A percentile compares a stretch with the other conserved stretches of the same genome.
Evolutionary conservation across 2,888 invertebrate species (phyloP).

Genomic region (Drosophila longiperda): DNA sequence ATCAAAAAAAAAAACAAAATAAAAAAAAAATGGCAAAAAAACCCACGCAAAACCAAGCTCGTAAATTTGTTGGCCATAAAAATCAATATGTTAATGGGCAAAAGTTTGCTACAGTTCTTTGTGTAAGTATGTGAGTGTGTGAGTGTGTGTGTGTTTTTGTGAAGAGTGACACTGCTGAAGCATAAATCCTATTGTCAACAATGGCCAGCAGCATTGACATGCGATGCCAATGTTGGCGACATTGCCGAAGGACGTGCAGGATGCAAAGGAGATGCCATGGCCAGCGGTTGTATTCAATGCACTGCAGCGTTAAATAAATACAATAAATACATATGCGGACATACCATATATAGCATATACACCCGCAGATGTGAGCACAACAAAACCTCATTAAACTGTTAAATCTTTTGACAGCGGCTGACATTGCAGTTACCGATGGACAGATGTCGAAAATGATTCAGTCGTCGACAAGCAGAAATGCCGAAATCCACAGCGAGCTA

Average conservation of each 20-base stretch:
- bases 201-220: conserved; percentile 78
- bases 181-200: conserved; percentile 78
- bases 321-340: conserved; percentile 72
- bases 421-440: conserved; percentile 39
- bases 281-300: conserved; percentile 59
- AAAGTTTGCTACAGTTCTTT: conserved; percentile 62
- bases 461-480: conserved; percentile 4
- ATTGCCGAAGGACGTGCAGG: conserved; percentile 30
- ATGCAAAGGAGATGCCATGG: conserved; percentile 11
- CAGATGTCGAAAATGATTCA: conserved; percentile 36
- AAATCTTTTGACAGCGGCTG: conserved; percentile 73
- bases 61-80: conserved; percentile 78
- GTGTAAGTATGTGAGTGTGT: conserved; percentile 28
- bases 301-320: conserved; percentile 74
- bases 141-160: conserved; percentile 24
- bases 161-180: conserved; percentile 70
- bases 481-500: neutral
- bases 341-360: conserved; percentile 30
- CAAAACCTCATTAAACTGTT: conserved; percentile 80
- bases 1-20: conserved; percentile 9
- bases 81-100: conserved; percentile 78
- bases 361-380: conserved; percentile 63
- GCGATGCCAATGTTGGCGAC: conserved; percentile 51
- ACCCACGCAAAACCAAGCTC: conserved; percentile 59
- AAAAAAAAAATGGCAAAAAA: neutral